Evolutionary conservation across 2,113 vertebrate genomes (phyloP).

Genomic region (Catagonus wagneri): DNA sequence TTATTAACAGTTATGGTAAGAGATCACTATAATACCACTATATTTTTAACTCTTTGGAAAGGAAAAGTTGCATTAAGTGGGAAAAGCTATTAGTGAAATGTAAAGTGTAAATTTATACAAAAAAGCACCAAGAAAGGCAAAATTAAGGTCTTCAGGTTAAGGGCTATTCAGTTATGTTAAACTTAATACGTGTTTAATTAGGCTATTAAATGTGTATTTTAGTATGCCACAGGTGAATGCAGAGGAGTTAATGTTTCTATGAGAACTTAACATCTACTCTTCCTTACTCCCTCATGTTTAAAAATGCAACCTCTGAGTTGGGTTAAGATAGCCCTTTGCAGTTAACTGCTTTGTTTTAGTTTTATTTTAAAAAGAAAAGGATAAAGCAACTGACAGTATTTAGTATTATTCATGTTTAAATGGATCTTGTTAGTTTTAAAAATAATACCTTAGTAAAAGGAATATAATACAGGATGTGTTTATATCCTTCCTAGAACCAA

Average conservation of each 20-base stretch:
- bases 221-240: constrained; percentile 29
- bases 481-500: not conserved
- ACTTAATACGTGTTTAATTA: constrained; percentile 53
- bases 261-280: constrained; percentile 30
- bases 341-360: constrained; percentile 61
- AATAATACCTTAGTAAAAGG: constrained; percentile 38
- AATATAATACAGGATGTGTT: not conserved
- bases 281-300: constrained; percentile 7
- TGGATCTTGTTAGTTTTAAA: not conserved
- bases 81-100: constrained; percentile 30
- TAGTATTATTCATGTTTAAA: constrained; percentile 49
- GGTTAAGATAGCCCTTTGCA: constrained; percentile 38
- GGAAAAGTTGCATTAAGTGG: not conserved
- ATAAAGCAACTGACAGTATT: constrained; percentile 1
- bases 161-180: constrained; percentile 10
- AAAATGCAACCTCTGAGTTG: constrained; percentile 39
- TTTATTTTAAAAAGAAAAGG: constrained; percentile 56
- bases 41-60: constrained; percentile 46
- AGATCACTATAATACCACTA: not conserved
- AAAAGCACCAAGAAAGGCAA: constrained; percentile 39
- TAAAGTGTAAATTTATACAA: constrained; percentile 35
- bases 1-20: not conserved
- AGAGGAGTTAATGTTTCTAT: constrained; percentile 46
- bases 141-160: constrained; percentile 28
- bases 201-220: constrained; percentile 55